Percentiles rank a stretch among this genome's conserved stretches.
Conservation (phyloP, 2,888 invertebrate genomes). For the Andrena chrysosceles region DNA sequence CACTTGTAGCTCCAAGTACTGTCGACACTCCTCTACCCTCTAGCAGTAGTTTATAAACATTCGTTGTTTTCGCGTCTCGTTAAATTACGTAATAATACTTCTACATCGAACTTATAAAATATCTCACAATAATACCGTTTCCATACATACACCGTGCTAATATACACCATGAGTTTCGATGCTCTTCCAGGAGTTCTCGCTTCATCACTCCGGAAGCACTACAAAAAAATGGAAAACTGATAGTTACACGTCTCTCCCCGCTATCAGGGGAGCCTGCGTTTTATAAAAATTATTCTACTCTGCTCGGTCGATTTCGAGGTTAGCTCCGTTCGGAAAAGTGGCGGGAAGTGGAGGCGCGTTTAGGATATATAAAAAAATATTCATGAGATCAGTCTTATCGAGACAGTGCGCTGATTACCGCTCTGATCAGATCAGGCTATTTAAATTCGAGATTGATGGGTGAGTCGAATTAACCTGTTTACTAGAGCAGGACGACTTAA, state of each 20-base stretch:
- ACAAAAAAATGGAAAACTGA: neutral
- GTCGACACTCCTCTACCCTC: neutral
- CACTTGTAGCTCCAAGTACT: conserved; percentile 25
- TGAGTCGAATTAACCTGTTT: too few species aligned
- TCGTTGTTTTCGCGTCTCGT: conserved; percentile 15
- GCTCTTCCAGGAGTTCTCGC: neutral
- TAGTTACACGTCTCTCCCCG: neutral
- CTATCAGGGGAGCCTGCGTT: neutral
- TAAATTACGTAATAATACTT: conserved; percentile 34
- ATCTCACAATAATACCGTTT: conserved; percentile 19
- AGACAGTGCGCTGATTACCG: conserved; percentile 15
- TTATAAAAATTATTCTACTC: neutral
- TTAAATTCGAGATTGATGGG: too few species aligned
- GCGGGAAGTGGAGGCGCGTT: neutral
- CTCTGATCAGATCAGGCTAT: neutral
- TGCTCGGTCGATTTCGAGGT: neutral
- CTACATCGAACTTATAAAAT: conserved; percentile 1
- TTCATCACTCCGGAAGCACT: conserved; percentile 4
- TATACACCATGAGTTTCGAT: conserved; percentile 18
- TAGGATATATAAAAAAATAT: conserved; percentile 26
- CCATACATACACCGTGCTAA: conserved; percentile 8
- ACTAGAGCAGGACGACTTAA: too few species aligned
- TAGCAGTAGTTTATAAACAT: conserved; percentile 11
- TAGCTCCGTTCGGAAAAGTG: neutral
- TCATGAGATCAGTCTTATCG: conserved; percentile 59